These are phyloP conservation scores for Nannoperca obscura DNA, from an alignment of 2,797 vertebrate species.

Conservation along the genomic window DNA sequence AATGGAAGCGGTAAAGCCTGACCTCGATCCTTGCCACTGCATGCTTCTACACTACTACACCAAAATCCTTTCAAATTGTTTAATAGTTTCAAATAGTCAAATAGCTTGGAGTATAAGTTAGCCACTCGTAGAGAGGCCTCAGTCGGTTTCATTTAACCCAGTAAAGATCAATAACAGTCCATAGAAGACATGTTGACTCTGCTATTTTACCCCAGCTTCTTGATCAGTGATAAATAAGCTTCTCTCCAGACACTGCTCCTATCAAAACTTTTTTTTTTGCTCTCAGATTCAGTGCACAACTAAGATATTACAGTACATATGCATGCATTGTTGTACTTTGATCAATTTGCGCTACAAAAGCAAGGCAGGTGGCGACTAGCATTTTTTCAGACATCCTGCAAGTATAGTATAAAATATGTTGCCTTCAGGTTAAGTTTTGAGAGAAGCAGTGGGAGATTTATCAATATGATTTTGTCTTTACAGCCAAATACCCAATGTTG, in stretches of 20 bases:
- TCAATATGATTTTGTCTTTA: constrained; percentile 1
- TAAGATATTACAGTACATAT: constrained; percentile 74
- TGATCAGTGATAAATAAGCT: not conserved
- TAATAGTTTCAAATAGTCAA: too few species aligned
- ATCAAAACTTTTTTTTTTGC: constrained; percentile 55
- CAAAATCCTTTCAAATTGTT: constrained; percentile 7
- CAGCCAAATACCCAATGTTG: not conserved
- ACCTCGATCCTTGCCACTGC: constrained; percentile 4
- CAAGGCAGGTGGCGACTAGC: constrained; percentile 80
- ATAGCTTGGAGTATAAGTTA: too few species aligned
- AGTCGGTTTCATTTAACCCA: not conserved
- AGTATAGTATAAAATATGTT: constrained; percentile 63
- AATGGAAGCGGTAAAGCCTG: constrained; percentile 17
- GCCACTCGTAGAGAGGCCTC: not conserved
- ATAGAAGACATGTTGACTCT: not conserved
- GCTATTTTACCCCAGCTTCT: not conserved
- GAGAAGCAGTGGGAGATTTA: constrained; percentile 67
- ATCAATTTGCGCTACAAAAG: constrained; percentile 76
- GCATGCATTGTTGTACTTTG: constrained; percentile 80
- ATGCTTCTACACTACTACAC: not conserved
- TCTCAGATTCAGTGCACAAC: constrained; percentile 72
- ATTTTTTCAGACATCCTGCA: constrained; percentile 75
- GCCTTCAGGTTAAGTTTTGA: constrained; percentile 73
- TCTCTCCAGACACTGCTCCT: constrained; percentile 31
- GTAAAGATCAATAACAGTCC: not conserved